Base-by-base conservation (phyloP, 2,113 vertebrate genomes). In the Otis tarda region DNA sequence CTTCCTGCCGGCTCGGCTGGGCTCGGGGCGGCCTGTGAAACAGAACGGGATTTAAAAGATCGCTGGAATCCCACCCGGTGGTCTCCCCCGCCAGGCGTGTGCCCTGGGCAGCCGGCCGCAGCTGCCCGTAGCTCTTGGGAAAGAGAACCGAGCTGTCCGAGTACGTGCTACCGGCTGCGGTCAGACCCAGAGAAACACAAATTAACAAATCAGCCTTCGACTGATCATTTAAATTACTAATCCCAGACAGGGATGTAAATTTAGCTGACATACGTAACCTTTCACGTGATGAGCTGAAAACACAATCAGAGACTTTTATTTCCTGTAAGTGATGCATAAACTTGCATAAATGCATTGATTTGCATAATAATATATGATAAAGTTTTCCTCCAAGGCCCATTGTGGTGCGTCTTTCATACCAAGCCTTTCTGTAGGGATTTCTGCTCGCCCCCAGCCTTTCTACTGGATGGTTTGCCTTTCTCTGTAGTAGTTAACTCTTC, bases 21-120 rank as follows among this genome's bases (percentile, higher is more conserved):
- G 60, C 60, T 9, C 6, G 20, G 5, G 22, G 27, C 25, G 12
- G 64, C 19, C 24, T 23, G 45, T 6, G 4, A 4, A 14, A 22
- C 49, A 6, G 37, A 27, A 13, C 17, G 24, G 35, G 22, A 10
- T 16, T 28, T 33, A 43, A 5, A 7, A 10, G 50, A 3, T 13
- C 3, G 2, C 6, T 30, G 0, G 18, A 59, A 2, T 39, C 9
- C 20, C 22, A 0, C 9, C 50, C 12, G 33, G 43, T 39, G 4
- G 12, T 5, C 12, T 3, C 5, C 3, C 4, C 7, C 9, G 18
- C 4, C 53, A 1, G 23, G 49, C n/a, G 12, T 7, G 20, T 6
- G 1, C 33, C 7, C 14, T 3, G 39, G 21, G 24, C 31, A 4
- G 33, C 21, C 3, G 5, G 31, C 19, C 18, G 16, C 10, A 3